Conservation (phyloP, 2,797 vertebrate species). For the Chaetophractus vellerosus region DNA sequence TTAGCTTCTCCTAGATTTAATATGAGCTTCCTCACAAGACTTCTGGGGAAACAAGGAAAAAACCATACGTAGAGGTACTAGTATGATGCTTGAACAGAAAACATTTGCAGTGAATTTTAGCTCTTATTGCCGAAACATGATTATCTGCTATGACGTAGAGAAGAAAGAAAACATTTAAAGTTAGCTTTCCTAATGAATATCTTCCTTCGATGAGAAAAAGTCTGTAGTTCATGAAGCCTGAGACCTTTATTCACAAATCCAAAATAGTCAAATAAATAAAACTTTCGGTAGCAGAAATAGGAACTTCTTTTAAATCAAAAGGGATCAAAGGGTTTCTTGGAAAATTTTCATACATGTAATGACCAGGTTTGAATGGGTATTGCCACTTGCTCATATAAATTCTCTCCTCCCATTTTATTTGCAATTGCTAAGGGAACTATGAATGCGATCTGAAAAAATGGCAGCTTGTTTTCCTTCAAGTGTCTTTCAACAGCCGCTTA, state of each 20-base stretch:
- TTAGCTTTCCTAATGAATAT: background rate
- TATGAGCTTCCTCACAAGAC: background rate
- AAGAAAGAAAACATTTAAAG: conserved; percentile 14
- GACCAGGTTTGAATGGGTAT: background rate
- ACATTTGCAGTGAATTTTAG: background rate
- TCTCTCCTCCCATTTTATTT: background rate
- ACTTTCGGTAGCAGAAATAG: background rate
- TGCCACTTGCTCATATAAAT: background rate
- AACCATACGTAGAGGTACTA: background rate
- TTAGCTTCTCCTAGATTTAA: background rate
- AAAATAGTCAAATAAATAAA: conserved; percentile 41
- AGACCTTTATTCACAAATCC: background rate
- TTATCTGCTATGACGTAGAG: background rate
- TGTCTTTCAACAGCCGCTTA: background rate
- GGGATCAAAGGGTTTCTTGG: background rate
- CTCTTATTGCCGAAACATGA: background rate
- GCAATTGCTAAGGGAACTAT: background rate
- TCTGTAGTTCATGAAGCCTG: background rate
- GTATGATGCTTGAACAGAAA: background rate
- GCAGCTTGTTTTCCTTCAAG: background rate
- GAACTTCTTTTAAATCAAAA: conserved; percentile 25
- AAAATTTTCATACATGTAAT: background rate
- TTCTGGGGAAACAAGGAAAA: background rate
- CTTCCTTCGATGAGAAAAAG: background rate
- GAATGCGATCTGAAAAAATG: background rate